Percentiles rank a stretch among this genome's conserved stretches.
Conservation (phyloP, 2,113 vertebrate genomes). For the Aegotheles bennettii region DNA sequence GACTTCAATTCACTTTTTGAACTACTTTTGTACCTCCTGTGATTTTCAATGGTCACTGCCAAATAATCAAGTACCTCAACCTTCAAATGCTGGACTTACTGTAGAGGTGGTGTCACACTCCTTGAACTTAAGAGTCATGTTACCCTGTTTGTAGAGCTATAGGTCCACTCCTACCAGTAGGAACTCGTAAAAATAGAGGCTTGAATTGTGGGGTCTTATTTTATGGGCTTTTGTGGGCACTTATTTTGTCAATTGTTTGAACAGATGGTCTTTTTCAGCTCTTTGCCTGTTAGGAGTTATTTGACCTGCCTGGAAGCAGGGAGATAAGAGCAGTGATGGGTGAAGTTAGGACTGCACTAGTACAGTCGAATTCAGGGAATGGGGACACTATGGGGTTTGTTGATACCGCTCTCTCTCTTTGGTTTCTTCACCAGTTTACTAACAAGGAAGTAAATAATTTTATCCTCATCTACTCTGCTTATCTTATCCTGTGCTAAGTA, state of each 20-base stretch:
- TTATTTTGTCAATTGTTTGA: not conserved
- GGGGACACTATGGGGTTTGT: not conserved
- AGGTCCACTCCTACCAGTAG: not conserved
- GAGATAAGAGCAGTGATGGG: not conserved
- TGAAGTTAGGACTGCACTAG: not conserved
- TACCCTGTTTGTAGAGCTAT: not conserved
- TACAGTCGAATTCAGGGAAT: not conserved
- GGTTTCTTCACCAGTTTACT: not conserved
- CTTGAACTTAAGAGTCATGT: not conserved
- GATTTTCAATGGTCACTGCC: not conserved
- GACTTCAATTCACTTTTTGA: not conserved
- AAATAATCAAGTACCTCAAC: not conserved
- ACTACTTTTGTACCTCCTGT: not conserved
- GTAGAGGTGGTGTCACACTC: not conserved
- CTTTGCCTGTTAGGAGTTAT: not conserved
- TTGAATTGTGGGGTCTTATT: not conserved
- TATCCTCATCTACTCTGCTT: not conserved
- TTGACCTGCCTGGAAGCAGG: not conserved
- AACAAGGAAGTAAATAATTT: not conserved
- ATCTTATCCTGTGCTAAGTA: not conserved
- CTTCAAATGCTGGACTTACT: not conserved
- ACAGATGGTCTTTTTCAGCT: conserved; percentile 1
- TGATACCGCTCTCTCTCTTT: not conserved
- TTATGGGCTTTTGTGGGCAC: not conserved
- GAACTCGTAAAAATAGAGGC: not conserved